phyloP scores from a whole-genome alignment of 2,797 vertebrate genomes.

The Percopsis omiscomaycus region DNA sequence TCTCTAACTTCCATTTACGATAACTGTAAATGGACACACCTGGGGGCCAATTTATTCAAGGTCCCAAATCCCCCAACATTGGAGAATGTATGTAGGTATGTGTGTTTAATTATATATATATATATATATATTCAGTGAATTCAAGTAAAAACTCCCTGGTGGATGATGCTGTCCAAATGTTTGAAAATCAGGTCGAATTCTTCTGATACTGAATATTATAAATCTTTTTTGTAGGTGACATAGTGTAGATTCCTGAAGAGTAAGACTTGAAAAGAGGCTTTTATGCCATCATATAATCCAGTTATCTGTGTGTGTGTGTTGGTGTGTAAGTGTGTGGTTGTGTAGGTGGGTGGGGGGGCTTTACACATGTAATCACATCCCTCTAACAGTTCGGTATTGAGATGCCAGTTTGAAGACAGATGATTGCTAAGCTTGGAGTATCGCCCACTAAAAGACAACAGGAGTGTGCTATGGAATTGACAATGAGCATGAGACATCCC shows the following conservation, averaged over 20 bases:
- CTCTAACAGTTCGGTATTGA: constrained; percentile 9
- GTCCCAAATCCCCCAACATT: background rate
- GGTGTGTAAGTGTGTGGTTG: too few species aligned
- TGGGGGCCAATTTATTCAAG: constrained; percentile 4
- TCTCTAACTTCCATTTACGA: background rate
- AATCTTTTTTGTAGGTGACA: too few species aligned
- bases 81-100: background rate
- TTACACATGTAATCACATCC: background rate
- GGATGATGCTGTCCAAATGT: too few species aligned
- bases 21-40: constrained; percentile 24
- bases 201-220: too few species aligned
- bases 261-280: too few species aligned
- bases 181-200: too few species aligned
- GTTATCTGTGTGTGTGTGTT: too few species aligned
- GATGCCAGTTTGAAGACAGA: constrained; percentile 10
- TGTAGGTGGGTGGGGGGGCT: too few species aligned
- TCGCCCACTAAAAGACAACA: constrained; percentile 14
- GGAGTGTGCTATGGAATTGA: constrained; percentile 26
- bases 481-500: constrained; percentile 36
- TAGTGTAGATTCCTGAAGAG: too few species aligned
- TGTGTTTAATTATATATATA: background rate
- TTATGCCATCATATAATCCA: too few species aligned
- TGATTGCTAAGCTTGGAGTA: constrained; percentile 24
- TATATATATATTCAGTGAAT: background rate
- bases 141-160: too few species aligned